A percentile compares a stretch with the other conserved stretches of the same genome.
phyloP scores from a whole-genome alignment of 2,797 vertebrate species.

The Masticophis lateralis region DNA sequence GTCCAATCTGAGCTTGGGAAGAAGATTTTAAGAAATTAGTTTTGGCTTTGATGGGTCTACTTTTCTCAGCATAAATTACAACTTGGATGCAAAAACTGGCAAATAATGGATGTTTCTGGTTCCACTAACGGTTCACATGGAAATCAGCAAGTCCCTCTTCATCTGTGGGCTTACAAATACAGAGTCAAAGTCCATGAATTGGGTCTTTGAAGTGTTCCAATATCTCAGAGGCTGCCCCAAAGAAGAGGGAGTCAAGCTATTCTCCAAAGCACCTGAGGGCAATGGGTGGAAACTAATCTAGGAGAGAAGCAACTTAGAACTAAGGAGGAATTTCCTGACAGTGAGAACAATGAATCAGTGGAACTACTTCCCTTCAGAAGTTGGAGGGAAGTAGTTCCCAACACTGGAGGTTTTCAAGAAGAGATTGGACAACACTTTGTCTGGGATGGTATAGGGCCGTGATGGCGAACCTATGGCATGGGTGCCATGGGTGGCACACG shows the following conservation, averaged over 20 bases:
- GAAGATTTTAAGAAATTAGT: background rate
- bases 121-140: background rate
- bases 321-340: background rate
- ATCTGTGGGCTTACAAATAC: background rate
- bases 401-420: too few relatives aligned
- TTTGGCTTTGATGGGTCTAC: too few relatives aligned
- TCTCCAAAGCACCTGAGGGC: background rate
- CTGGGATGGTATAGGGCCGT: background rate
- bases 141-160: background rate
- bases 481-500: too few relatives aligned
- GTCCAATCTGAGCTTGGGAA: background rate
- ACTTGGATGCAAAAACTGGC: background rate
- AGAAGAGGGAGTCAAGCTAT: background rate
- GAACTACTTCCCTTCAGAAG: background rate
- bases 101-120: background rate
- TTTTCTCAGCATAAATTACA: background rate
- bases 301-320: background rate
- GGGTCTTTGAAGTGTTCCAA: background rate
- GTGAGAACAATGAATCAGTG: background rate
- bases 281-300: background rate
- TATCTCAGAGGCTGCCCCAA: fast-evolving
- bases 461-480: too few relatives aligned
- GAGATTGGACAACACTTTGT: background rate
- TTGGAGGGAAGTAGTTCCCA: too few relatives aligned
- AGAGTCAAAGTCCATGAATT: background rate